Base-by-base conservation (phyloP, 2,797 vertebrate genomes). In the Cossypha polioptera region DNA sequence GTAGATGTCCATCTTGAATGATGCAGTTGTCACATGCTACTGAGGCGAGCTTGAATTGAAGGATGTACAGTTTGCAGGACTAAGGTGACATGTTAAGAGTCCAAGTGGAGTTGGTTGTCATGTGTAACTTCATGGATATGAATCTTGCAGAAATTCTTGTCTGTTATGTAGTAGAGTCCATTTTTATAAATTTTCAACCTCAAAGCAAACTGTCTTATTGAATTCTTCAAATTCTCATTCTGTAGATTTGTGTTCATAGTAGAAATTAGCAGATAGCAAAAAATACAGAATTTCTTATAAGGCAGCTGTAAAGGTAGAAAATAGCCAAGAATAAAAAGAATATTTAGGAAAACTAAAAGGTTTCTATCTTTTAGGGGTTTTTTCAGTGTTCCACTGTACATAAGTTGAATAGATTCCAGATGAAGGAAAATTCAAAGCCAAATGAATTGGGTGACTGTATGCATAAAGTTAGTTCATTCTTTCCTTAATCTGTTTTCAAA, bases 331-430 rank as follows among this genome's bases (percentile, higher is more conserved):
- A 31, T 72, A 81, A 72, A 51, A 72, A 58, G 3, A 79, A 5
- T 20, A 38, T 12, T 3, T 61, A 69, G 20, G 16, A 75, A 84
- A 94, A 75, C 38, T 21, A 43, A 78, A 84, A 89, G 35, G 20
- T 55, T 62, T 69, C 35, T 45, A 4, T 47, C 1, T n/a, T 75
- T 11, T 1, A 26, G 38, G 9, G 1, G 0, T 0, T 8, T 67
- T 69, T 65, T 51, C 0, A 0, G 5, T 86, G 36, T 28, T 54
- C 3, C 9, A 12, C 13, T 73, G 20, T 10, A 15, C 22, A 10
- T n/a, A 50, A 69, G 85, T 13, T 5, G 12, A 53, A 26, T 13
- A 67, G 16, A 71, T 67, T 63, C 20, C 36, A 68, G 50, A 61
- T 29, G 18, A 78, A 71, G n/a, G 33, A 65, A 75, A 69, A 78